phyloP scores from a whole-genome alignment of 2,797 vertebrate species.

The Cirrhinus molitorella region DNA sequence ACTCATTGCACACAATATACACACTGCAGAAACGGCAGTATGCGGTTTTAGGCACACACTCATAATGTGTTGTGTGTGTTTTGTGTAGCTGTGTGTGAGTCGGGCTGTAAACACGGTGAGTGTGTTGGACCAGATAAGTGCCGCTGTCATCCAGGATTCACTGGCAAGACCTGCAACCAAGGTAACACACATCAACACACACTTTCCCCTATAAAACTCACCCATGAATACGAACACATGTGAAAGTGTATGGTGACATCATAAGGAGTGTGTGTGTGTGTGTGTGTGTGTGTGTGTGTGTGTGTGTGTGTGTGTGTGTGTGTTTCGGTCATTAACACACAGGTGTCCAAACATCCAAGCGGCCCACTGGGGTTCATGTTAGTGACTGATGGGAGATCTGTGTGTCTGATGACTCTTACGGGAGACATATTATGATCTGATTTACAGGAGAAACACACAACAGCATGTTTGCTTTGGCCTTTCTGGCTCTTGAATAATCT shows the following conservation, averaged over 20 bases:
- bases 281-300: no score
- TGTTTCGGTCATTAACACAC: conserved; percentile 7
- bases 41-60: background rate
- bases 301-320: background rate
- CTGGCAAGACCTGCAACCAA: conserved; percentile 93
- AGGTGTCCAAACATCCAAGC: conserved; percentile 6
- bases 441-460: background rate
- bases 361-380: background rate
- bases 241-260: background rate
- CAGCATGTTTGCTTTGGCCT: background rate
- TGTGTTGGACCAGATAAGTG: conserved; percentile 90
- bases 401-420: background rate
- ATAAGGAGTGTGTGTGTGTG: background rate
- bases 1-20: no score
- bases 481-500: background rate
- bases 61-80: conserved; percentile 52
- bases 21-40: background rate
- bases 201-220: conserved; percentile 25
- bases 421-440: background rate
- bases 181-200: conserved; percentile 75
- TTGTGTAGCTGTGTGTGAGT: conserved; percentile 69
- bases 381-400: background rate
- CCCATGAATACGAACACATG: conserved; percentile 1
- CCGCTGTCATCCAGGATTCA: conserved; percentile 87
- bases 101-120: conserved; percentile 90